Conservation (phyloP, 2,797 vertebrate genomes). For the Choloepus didactylus region DNA sequence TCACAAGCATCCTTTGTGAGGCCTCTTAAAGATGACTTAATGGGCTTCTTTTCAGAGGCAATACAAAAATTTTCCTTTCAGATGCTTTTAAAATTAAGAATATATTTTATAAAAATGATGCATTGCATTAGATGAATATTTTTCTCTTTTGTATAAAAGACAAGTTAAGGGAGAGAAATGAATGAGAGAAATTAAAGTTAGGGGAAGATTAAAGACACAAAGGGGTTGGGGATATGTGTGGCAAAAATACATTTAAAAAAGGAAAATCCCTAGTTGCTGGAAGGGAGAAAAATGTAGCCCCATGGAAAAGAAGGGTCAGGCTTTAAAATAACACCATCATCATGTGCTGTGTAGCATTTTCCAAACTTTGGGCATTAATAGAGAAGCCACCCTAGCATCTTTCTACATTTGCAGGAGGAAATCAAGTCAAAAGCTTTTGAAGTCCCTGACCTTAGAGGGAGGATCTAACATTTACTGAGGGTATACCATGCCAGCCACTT, state of each 20-base stretch:
- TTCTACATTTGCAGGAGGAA: not conserved
- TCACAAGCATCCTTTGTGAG: not conserved
- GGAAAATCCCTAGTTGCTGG: not conserved
- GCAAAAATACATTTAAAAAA: not conserved
- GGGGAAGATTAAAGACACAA: not conserved
- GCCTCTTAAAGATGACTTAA: not conserved
- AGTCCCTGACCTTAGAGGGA: not conserved
- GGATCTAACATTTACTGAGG: not conserved
- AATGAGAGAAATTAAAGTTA: conserved; percentile 9
- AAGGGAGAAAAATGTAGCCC: not conserved
- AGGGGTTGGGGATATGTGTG: not conserved
- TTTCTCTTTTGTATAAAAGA: conserved; percentile 13
- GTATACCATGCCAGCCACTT: fast-evolving
- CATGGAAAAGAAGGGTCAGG: not conserved
- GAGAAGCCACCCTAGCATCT: not conserved
- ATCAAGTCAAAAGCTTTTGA: not conserved
- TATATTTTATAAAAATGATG: not conserved
- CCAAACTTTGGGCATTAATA: not conserved
- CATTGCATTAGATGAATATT: not conserved
- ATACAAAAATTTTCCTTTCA: not conserved
- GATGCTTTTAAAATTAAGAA: conserved; percentile 9
- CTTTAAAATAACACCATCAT: not conserved
- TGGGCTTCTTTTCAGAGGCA: not conserved
- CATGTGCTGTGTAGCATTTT: not conserved
- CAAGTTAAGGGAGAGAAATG: not conserved